phyloP scores from a whole-genome alignment of 2,797 vertebrate species.

The Sebastolobus altivelis region DNA sequence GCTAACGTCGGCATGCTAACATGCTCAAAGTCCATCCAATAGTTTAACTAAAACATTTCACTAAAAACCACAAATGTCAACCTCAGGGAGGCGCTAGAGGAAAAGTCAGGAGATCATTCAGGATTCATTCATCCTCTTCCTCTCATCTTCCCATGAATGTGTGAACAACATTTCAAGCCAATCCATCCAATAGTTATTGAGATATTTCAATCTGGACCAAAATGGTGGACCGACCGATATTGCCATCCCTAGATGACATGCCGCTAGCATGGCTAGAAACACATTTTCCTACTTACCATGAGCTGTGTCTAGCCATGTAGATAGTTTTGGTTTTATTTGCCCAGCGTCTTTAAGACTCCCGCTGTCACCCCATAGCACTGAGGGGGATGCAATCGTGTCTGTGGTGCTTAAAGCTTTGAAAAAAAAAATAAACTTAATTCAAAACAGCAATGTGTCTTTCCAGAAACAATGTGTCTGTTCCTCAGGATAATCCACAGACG shows the following conservation, averaged over 20 bases:
- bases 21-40: neutral
- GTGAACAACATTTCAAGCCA: neutral
- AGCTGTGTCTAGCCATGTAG: neutral
- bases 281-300: neutral
- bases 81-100: neutral
- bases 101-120: neutral
- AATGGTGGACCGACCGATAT: neutral
- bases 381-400: neutral
- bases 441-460: neutral
- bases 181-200: neutral
- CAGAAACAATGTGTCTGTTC: constrained; percentile 3
- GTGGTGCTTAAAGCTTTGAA: neutral
- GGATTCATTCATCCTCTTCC: neutral
- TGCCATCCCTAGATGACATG: neutral
- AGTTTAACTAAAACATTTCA: neutral
- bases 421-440: constrained; percentile 22
- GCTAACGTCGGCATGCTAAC: neutral
- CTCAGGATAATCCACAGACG: constrained; percentile 19
- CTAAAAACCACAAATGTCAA: neutral
- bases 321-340: neutral
- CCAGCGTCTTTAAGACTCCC: neutral
- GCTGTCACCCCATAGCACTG: neutral
- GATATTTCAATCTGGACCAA: neutral
- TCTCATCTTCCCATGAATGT: neutral
- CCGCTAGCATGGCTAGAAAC: neutral